Evolutionary conservation across 1,140 invertebrate genomes (phyloP), one percentile per base, ranked within the genome.

Genomic region (Scaptomyza pallida): DNA sequence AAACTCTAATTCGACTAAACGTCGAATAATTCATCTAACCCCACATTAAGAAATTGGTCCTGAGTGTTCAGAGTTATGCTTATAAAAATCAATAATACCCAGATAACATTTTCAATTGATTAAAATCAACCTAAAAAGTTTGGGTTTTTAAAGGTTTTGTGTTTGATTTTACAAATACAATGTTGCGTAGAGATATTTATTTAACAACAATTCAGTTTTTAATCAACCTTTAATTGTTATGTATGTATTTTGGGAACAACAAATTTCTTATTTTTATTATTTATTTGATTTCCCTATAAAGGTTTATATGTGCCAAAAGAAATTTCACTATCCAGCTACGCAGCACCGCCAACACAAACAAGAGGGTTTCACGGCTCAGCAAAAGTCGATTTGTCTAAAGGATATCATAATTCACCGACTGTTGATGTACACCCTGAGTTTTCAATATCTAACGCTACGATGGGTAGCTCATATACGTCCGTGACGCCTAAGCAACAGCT

Each of bases 251-350:
- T 26, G 12, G 2, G 1, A n/a, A n/a, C 17, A 13, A 10, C 16
- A 3, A 19, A 17, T 1, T 26, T 26, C n/a, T 35, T 12, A 2
- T 16, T 21, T 41, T 33, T 21, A 15, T 62, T 10, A 63, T 33
- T 13, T 56, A 35, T 54, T 19, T 13, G 2, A 17, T 57, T 52
- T 17, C 12, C 44, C n/a, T n/a, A n/a, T 41, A 35, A 51, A 91
- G 90, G 83, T 8, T 57, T 91, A 16, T 91, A 89, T 65, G 65
- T 90, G 10, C 90, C 90, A 0, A 88, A 91, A 23, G 90, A 91
- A 55, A 91, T 91, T 40, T 89, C 89, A 2, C 41, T 91, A 37
- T 72, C 90, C 9, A 86, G 88, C 15, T 91, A 91, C 69, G 72
- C 77, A 19, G 85, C 90, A 23, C 78, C 80, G 17, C 75, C 90